phyloP scores from a whole-genome alignment of 2,113 vertebrate species.

The Antigone vipio region DNA sequence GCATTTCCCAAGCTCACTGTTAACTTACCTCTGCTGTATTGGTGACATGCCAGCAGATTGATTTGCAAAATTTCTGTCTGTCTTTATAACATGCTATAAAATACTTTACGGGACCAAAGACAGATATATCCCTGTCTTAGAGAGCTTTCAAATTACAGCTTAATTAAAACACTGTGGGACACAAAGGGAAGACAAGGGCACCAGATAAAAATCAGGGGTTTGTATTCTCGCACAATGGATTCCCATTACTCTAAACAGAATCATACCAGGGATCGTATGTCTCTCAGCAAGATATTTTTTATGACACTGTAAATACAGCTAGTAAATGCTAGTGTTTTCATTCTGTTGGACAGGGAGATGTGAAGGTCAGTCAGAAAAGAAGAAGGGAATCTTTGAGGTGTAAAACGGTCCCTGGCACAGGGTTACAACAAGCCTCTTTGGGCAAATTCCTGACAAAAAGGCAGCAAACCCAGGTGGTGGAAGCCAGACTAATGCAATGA shows the following conservation, averaged over 20 bases:
- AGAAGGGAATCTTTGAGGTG: not conserved
- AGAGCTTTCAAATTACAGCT: constrained; percentile 10
- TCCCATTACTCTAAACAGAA: not conserved
- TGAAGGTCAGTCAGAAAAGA: not conserved
- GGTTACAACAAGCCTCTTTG: not conserved
- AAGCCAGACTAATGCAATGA: not conserved
- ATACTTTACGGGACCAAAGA: not conserved
- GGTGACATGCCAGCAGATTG: not conserved
- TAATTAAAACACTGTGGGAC: not conserved
- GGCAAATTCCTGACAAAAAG: not conserved
- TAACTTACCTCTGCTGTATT: not conserved
- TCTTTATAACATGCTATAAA: constrained; percentile 22
- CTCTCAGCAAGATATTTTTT: not conserved
- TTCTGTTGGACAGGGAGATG: not conserved
- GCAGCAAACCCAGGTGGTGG: not conserved
- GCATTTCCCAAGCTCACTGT: not conserved
- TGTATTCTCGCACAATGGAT: not conserved
- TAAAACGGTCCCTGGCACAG: not conserved
- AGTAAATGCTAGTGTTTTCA: not conserved
- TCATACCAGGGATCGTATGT: not conserved
- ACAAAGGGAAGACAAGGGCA: not conserved
- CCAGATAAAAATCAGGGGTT: not conserved
- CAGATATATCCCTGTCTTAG: not conserved
- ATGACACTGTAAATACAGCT: not conserved
- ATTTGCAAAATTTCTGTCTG: constrained; percentile 2